These are phyloP conservation scores for Falcunculus frontatus DNA, from an alignment of 2,113 vertebrate species.

Conservation along the genomic window DNA sequence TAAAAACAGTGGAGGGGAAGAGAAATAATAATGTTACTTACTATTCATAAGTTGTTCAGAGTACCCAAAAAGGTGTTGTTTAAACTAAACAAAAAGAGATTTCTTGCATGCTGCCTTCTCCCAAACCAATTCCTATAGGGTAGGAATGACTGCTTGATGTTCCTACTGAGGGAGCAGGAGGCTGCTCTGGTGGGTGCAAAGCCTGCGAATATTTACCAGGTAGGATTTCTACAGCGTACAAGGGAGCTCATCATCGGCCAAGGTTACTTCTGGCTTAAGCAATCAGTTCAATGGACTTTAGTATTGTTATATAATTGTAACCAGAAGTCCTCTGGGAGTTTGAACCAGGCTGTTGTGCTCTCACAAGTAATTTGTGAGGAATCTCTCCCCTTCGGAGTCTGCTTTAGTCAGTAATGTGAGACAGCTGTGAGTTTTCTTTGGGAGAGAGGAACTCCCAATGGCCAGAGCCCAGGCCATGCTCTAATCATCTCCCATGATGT, in stretches of 20 bases:
- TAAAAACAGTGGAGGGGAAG: not conserved
- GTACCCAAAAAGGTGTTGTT: not conserved
- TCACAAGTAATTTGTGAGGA: not conserved
- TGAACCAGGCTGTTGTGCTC: not conserved
- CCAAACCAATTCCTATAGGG: not conserved
- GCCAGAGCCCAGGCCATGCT: not conserved
- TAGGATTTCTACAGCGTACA: not conserved
- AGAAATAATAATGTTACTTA: not conserved
- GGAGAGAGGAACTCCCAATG: not conserved
- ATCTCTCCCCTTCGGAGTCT: not conserved
- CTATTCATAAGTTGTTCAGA: not conserved
- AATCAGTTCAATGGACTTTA: conserved; percentile 4
- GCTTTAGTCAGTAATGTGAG: not conserved
- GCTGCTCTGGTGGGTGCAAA: not conserved
- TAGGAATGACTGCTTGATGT: not conserved
- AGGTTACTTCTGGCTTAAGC: conserved; percentile 9
- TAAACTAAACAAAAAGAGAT: not conserved
- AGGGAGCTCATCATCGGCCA: not conserved
- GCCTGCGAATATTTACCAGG: not conserved
- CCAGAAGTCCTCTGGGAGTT: not conserved
- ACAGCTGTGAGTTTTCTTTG: not conserved
- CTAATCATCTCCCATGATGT: not conserved
- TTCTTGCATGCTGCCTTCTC: not conserved
- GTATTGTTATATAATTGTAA: conserved; percentile 35
- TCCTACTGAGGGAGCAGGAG: not conserved